These are phyloP conservation scores for Sitobion miscanthi DNA, from an alignment of 1,140 invertebrate genomes.

Conservation along the genomic window DNA sequence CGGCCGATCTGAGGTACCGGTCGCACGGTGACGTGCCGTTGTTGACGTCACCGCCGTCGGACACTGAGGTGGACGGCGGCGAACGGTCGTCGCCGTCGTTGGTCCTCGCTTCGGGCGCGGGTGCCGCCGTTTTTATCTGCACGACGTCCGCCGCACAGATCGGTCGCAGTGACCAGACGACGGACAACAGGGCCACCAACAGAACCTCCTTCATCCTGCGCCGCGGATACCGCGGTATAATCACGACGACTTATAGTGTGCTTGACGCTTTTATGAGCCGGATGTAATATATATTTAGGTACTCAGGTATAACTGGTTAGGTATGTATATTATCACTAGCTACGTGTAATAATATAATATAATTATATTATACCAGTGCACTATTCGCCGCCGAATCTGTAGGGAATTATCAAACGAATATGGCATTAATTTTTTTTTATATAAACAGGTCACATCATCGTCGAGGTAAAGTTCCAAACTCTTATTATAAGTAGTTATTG, in stretches of 20 bases:
- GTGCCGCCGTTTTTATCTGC: neutral
- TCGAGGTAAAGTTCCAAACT: too few relatives aligned
- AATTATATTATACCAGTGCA: too few relatives aligned
- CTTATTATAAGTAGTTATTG: too few relatives aligned
- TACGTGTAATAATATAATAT: too few relatives aligned
- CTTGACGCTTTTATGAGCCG: too few relatives aligned
- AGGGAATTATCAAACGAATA: neutral
- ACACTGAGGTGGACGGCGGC: too few relatives aligned
- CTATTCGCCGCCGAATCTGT: neutral
- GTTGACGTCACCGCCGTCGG: too few relatives aligned
- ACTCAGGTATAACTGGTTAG: too few relatives aligned
- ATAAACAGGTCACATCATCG: neutral
- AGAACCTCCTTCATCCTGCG: neutral
- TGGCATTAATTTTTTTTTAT: neutral
- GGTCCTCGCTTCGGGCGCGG: too few relatives aligned
- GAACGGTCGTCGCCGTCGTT: neutral
- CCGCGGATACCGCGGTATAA: neutral
- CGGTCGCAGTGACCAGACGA: neutral
- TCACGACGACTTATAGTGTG: neutral
- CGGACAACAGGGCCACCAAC: neutral
- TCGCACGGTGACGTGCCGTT: constrained; percentile 28
- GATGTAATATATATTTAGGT: too few relatives aligned
- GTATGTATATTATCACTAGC: too few relatives aligned
- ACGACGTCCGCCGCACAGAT: neutral
- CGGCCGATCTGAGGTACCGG: constrained; percentile 1